These are phyloP conservation scores for Venustaconcha ellipsiformis DNA, from an alignment of 1,140 invertebrate species.

Conservation along the genomic window DNA sequence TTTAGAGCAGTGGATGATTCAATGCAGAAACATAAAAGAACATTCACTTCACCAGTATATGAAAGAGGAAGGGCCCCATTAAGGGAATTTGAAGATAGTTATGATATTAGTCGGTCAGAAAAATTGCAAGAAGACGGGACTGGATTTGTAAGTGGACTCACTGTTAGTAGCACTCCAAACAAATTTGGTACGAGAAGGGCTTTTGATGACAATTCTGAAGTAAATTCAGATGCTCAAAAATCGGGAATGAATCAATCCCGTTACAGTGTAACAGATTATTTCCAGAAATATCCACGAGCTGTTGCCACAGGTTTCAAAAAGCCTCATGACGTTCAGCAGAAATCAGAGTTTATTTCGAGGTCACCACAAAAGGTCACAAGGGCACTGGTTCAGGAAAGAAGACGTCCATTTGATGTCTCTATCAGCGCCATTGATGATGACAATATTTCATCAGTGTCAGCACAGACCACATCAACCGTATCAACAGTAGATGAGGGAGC, in stretches of 20 bases:
- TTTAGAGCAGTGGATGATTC: not conserved
- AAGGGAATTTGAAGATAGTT: no score
- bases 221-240: no score
- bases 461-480: slow-evolving; percentile 29
- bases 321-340: not conserved
- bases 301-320: not conserved
- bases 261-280: slow-evolving; percentile 57
- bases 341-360: no score
- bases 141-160: no score
- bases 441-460: slow-evolving; percentile 38
- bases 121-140: no score
- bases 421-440: slow-evolving; percentile 57
- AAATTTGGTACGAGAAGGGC: not conserved
- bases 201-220: not conserved
- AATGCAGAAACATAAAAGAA: no score
- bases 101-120: no score
- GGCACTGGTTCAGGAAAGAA: not conserved
- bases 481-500: slow-evolving; percentile 46
- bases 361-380: not conserved
- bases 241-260: slow-evolving; percentile 29
- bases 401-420: slow-evolving; percentile 7
- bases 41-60: no score
- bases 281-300: slow-evolving; percentile 44
- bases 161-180: not conserved
- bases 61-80: no score